Percentiles rank a stretch among this genome's conserved stretches.
These are phyloP conservation scores for Hirtodrosophila cameraria DNA, from an alignment of 2,888 invertebrate genomes.

Conservation along the genomic window DNA sequence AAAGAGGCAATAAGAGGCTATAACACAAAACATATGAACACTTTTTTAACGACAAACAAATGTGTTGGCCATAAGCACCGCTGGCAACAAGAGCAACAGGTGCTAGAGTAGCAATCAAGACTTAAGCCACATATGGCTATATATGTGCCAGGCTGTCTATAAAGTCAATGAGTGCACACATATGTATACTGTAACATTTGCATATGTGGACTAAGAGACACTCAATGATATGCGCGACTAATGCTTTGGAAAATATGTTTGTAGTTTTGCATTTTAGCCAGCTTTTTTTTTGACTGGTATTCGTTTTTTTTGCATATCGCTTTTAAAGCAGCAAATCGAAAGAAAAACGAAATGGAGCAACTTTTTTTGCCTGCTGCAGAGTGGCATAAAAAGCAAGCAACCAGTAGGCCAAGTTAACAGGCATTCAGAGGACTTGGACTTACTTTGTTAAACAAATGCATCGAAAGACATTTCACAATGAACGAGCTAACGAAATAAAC, in stretches of 20 bases:
- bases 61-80: slow-evolving; percentile 28
- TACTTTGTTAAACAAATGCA: slow-evolving; percentile 61
- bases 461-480: slow-evolving; percentile 74
- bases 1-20: slow-evolving; percentile 1
- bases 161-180: slow-evolving; percentile 38
- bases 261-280: slow-evolving; percentile 32
- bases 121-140: slow-evolving; percentile 46
- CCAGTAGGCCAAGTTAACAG: slow-evolving; percentile 32
- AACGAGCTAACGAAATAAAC: slow-evolving; percentile 30
- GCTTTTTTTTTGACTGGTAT: not conserved
- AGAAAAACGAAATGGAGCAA: slow-evolving; percentile 70
- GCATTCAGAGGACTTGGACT: slow-evolving; percentile 45
- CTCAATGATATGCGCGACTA: slow-evolving; percentile 72
- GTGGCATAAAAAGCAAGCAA: slow-evolving; percentile 26
- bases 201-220: slow-evolving; percentile 21
- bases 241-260: slow-evolving; percentile 69
- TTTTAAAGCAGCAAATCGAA: slow-evolving; percentile 39
- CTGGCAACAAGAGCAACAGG: slow-evolving; percentile 50
- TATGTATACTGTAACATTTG: slow-evolving; percentile 16
- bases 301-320: slow-evolving; percentile 67
- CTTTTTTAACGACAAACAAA: slow-evolving; percentile 55
- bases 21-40: slow-evolving; percentile 12
- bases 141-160: slow-evolving; percentile 30
- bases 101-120: slow-evolving; percentile 62
- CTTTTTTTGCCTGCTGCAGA: slow-evolving; percentile 28